phyloP scores from a whole-genome alignment of 2,797 vertebrate species.

The Pipistrellus kuhlii region DNA sequence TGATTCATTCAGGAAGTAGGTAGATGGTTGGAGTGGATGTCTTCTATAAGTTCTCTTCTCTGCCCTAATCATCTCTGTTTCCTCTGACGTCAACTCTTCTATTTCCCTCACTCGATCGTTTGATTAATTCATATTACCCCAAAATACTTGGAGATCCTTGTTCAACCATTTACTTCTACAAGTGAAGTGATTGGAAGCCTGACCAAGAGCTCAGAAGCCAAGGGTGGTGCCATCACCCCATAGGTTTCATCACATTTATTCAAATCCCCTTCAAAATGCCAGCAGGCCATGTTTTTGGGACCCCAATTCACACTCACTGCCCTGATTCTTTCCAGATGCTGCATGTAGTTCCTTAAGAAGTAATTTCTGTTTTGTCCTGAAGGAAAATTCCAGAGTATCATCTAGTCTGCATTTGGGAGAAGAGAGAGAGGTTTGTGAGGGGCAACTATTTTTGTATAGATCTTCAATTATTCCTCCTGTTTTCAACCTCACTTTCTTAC shows the following conservation, averaged over 20 bases:
- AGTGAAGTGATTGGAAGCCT: not conserved
- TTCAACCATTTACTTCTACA: not conserved
- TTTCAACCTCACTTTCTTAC: not conserved
- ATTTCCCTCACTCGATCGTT: not conserved
- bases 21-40: not conserved
- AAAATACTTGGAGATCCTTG: not conserved
- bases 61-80: not conserved
- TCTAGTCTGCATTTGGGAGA: not conserved
- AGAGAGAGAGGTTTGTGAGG: not conserved
- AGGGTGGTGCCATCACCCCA: too few relatives aligned
- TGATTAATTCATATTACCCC: not conserved
- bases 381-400: not conserved
- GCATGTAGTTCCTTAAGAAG: not conserved
- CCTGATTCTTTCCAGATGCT: not conserved
- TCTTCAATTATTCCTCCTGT: not conserved
- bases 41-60: not conserved
- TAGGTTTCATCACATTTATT: not conserved
- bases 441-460: not conserved
- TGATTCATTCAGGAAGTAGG: accelerated
- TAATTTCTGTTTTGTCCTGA: not conserved
- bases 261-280: not conserved
- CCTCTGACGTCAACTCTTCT: not conserved
- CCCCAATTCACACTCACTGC: not conserved
- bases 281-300: not conserved
- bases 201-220: not conserved